phyloP scores from a whole-genome alignment of 2,113 vertebrate species.

The Zingel zingel region DNA sequence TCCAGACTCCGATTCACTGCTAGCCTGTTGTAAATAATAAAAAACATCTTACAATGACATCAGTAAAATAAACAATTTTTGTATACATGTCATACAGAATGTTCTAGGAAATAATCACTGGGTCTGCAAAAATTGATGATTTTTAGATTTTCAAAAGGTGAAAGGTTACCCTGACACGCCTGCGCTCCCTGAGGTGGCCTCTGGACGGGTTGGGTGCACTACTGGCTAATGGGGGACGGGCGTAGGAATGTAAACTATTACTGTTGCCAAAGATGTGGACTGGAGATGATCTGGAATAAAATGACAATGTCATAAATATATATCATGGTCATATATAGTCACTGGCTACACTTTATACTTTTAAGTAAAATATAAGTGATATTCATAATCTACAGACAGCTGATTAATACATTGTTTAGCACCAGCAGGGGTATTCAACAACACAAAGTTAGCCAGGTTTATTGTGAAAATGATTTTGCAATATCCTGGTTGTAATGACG shows the following conservation, averaged over 20 bases:
- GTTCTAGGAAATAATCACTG: background rate
- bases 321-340: background rate
- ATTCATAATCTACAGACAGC: background rate
- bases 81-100: background rate
- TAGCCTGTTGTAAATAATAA: constrained; percentile 82
- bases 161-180: constrained; percentile 82
- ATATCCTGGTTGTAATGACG: background rate
- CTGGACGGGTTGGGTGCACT: constrained; percentile 87
- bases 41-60: constrained; percentile 1
- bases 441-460: background rate
- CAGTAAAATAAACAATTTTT: background rate
- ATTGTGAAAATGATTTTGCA: background rate
- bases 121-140: background rate
- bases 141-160: background rate
- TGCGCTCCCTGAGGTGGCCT: constrained; percentile 90
- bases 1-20: constrained; percentile 96
- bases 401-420: background rate
- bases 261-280: constrained; percentile 98
- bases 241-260: constrained; percentile 99
- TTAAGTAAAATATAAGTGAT: background rate
- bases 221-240: constrained; percentile 93
- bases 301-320: constrained; percentile 12
- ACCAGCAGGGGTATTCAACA: background rate
- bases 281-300: constrained; percentile 92
- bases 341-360: background rate